Conservation (phyloP, 2,113 vertebrate species). For the Macquaria australasica region DNA sequence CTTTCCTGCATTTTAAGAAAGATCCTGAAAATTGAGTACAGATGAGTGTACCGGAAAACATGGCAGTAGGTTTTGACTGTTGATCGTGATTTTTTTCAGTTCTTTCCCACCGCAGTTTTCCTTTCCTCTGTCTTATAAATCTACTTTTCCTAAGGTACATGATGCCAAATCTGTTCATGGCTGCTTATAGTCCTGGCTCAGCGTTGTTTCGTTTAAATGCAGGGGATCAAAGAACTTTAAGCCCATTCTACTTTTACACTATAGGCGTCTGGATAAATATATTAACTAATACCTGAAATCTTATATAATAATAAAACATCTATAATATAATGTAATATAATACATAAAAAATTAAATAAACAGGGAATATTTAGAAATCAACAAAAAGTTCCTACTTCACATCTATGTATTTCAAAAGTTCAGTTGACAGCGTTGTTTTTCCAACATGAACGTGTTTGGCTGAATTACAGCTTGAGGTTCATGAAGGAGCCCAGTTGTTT, state of each 20-base stretch:
- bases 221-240: background rate
- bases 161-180: background rate
- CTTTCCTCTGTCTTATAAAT: background rate
- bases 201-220: slow-evolving; percentile 6
- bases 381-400: background rate
- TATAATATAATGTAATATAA: background rate
- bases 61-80: background rate
- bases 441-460: slow-evolving; percentile 16
- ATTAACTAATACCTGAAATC: background rate
- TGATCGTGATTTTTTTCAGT: no score
- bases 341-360: background rate
- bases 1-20: background rate
- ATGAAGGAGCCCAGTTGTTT: slow-evolving; percentile 42
- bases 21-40: background rate
- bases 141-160: background rate
- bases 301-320: background rate
- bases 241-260: background rate
- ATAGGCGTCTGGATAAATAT: background rate
- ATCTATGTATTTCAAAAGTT: background rate
- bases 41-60: background rate
- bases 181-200: background rate
- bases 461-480: slow-evolving; percentile 37
- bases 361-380: background rate
- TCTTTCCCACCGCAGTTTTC: background rate
- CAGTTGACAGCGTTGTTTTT: slow-evolving; percentile 1